Percentiles rank a stretch among this genome's conserved stretches.
Evolutionary conservation across 2,113 vertebrate species (phyloP).

Genomic region (Pomatostomus ruficeps): DNA sequence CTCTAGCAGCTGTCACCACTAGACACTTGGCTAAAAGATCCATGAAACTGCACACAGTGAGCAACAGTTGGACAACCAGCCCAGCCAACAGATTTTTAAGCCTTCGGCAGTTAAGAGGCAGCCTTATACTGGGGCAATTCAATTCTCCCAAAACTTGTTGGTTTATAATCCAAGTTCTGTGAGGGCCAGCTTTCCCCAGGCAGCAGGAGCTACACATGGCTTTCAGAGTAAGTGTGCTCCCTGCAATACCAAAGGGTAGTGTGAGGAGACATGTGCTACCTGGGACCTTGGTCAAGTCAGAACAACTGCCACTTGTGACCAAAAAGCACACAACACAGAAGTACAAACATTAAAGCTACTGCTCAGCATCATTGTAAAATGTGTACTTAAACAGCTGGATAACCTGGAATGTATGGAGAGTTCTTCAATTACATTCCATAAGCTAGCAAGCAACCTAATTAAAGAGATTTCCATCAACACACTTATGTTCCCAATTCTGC

Average conservation of each 20-base stretch:
- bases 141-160: not conserved
- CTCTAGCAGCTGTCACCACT: not conserved
- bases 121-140: not conserved
- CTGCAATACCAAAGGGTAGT: not conserved
- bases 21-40: not conserved
- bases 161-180: not conserved
- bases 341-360: not conserved
- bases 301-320: not conserved
- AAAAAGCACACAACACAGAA: not conserved
- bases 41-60: not conserved
- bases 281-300: not conserved
- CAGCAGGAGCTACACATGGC: not conserved
- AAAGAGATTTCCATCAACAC: not conserved
- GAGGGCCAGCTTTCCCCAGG: not conserved
- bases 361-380: not conserved
- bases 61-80: not conserved
- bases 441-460: not conserved
- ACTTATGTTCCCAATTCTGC: not conserved
- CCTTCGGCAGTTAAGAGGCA: not conserved
- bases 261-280: not conserved
- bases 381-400: not conserved
- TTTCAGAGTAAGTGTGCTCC: not conserved
- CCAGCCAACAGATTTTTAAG: not conserved
- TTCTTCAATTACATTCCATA: not conserved
- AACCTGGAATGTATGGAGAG: not conserved